Conservation (phyloP, 2,113 vertebrate species). For the Capreolus pygargus region DNA sequence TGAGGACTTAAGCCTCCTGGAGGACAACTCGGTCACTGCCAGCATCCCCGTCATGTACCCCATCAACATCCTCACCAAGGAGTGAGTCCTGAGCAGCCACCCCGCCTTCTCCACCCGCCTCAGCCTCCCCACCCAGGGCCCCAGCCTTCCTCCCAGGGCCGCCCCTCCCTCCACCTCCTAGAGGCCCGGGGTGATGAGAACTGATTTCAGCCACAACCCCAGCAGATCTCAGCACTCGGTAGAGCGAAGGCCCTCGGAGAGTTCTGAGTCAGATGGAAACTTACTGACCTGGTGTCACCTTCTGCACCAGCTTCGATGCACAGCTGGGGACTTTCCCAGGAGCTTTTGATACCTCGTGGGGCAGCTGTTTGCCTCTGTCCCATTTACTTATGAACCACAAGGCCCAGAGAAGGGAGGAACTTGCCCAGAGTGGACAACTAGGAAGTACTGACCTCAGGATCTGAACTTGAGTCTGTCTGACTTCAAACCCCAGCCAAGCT, state of each 20-base stretch:
- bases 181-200: neutral
- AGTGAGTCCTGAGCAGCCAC: neutral
- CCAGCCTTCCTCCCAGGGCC: neutral
- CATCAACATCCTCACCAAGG: conserved; percentile 61
- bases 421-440: neutral
- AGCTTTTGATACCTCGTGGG: neutral
- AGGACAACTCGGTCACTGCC: conserved; percentile 25
- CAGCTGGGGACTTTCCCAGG: neutral
- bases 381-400: neutral
- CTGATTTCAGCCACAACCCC: neutral
- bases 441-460: neutral
- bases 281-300: neutral
- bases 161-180: neutral
- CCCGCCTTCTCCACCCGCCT: too few relatives aligned
- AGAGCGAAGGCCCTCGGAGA: neutral
- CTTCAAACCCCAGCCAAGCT: neutral
- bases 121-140: neutral
- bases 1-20: conserved; percentile 6
- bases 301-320: neutral
- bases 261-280: neutral
- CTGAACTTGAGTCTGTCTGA: neutral
- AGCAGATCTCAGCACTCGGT: neutral
- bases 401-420: neutral
- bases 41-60: conserved; percentile 52
- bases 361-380: neutral